A percentile compares a stretch with the other conserved stretches of the same genome.
phyloP scores from a whole-genome alignment of 2,888 invertebrate species.

The Mythimna vitellina region DNA sequence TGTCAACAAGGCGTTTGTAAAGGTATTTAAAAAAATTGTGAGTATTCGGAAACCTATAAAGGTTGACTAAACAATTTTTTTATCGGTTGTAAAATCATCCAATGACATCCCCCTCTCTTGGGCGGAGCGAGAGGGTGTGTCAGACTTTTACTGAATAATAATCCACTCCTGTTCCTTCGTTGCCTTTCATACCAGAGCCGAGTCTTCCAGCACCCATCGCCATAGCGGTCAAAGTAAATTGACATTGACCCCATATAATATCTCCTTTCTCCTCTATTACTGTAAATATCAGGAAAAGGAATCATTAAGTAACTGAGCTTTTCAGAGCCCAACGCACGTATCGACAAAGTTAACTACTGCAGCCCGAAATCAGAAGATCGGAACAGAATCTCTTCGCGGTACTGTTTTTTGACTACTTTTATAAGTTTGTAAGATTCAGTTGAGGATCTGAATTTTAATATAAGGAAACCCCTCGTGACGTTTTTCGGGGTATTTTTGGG shows the following conservation, averaged over 20 bases:
- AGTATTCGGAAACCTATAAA: too few relatives aligned
- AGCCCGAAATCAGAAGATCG: background rate
- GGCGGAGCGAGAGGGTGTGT: too few relatives aligned
- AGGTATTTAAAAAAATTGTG: too few relatives aligned
- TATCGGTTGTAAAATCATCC: too few relatives aligned
- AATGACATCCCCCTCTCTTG: too few relatives aligned
- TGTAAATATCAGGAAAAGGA: conserved; percentile 48
- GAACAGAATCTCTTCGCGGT: background rate
- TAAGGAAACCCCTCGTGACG: conserved; percentile 38
- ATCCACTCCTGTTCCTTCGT: too few relatives aligned
- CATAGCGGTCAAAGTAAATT: too few relatives aligned
- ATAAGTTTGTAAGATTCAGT: conserved; percentile 39
- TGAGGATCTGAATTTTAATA: conserved; percentile 58
- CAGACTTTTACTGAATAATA: too few relatives aligned
- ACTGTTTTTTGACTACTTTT: conserved; percentile 6
- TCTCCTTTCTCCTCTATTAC: conserved; percentile 21
- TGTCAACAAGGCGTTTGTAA: too few relatives aligned
- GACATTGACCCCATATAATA: conserved; percentile 40
- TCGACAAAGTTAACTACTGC: conserved; percentile 38
- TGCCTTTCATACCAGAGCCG: too few relatives aligned
- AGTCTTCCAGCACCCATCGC: too few relatives aligned
- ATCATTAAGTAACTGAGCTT: conserved; percentile 44
- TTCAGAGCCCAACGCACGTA: conserved; percentile 48
- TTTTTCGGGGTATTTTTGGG: background rate
- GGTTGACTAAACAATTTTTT: too few relatives aligned